Percentiles rank a stretch among this genome's conserved stretches.
Evolutionary conservation across 2,113 vertebrate species (phyloP).

Genomic region (Myiozetetes cayanensis): DNA sequence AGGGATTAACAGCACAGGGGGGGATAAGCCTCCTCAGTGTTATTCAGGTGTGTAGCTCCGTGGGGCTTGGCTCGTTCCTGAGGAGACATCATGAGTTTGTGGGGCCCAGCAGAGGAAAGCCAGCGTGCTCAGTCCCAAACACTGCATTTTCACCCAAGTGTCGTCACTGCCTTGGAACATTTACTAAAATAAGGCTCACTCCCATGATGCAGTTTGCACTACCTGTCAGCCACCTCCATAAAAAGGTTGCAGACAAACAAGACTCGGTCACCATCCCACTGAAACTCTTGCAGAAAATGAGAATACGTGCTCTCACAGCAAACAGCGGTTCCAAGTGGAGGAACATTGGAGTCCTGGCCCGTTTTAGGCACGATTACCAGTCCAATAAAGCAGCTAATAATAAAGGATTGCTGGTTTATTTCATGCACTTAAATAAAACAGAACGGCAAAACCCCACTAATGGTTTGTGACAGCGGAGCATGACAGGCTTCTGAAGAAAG

Average conservation of each 20-base stretch:
- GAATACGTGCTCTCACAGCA: not conserved
- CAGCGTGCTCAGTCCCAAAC: too few relatives aligned
- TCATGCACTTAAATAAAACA: not conserved
- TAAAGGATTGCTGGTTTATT: conserved; percentile 34
- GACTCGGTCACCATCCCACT: not conserved
- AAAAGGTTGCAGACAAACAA: not conserved
- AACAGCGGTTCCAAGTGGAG: not conserved
- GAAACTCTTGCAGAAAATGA: not conserved
- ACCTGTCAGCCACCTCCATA: not conserved
- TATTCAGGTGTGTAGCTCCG: not conserved
- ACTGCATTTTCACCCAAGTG: not conserved
- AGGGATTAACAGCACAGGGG: not conserved
- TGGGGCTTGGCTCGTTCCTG: not conserved
- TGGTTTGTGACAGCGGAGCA: not conserved
- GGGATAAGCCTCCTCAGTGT: not conserved
- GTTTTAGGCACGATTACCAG: conserved; percentile 25
- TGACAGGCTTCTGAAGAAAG: not conserved
- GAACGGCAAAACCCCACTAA: not conserved
- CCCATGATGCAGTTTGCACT: not conserved
- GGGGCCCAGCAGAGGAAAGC: not conserved
- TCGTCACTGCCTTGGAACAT: not conserved
- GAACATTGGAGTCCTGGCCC: not conserved
- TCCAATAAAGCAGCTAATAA: conserved; percentile 49
- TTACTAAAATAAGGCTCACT: not conserved
- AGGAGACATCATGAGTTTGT: not conserved